phyloP scores from a whole-genome alignment of 2,888 invertebrate genomes.

The Bimastos eiseni region DNA sequence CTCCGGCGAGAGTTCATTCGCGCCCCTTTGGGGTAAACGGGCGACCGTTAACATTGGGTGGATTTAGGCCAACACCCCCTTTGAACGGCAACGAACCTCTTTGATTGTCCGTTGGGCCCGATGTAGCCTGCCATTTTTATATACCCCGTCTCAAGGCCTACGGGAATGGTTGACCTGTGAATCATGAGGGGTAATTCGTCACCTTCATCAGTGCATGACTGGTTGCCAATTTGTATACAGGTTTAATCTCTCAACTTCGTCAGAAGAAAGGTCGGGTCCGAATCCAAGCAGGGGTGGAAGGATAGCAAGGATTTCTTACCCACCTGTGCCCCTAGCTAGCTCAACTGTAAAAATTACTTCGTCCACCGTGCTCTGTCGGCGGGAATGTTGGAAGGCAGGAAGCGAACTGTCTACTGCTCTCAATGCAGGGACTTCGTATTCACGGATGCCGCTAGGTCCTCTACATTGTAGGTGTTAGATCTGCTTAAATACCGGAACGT shows the following conservation, averaged over 20 bases:
- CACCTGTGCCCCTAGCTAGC: not conserved
- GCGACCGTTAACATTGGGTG: not conserved
- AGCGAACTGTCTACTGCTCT: not conserved
- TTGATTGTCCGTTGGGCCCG: not conserved
- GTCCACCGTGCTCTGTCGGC: not conserved
- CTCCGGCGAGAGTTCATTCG: not conserved
- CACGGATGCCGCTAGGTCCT: not conserved
- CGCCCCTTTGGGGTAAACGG: not conserved
- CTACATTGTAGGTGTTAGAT: no score
- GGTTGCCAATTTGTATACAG: not conserved
- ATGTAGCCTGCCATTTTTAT: not conserved
- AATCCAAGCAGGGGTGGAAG: not conserved
- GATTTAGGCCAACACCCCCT: not conserved
- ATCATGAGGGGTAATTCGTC: not conserved
- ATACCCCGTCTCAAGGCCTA: not conserved
- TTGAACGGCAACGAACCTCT: not conserved
- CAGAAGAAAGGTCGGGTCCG: not conserved
- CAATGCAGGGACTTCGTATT: not conserved
- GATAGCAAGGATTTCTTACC: not conserved
- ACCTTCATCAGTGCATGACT: not conserved
- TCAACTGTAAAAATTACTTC: not conserved
- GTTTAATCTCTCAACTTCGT: not conserved
- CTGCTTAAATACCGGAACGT: no score
- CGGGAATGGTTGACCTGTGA: not conserved
- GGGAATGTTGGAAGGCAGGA: not conserved